These are phyloP conservation scores for Seira sanloemensis DNA, from an alignment of 2,888 invertebrate species.

Conservation along the genomic window DNA sequence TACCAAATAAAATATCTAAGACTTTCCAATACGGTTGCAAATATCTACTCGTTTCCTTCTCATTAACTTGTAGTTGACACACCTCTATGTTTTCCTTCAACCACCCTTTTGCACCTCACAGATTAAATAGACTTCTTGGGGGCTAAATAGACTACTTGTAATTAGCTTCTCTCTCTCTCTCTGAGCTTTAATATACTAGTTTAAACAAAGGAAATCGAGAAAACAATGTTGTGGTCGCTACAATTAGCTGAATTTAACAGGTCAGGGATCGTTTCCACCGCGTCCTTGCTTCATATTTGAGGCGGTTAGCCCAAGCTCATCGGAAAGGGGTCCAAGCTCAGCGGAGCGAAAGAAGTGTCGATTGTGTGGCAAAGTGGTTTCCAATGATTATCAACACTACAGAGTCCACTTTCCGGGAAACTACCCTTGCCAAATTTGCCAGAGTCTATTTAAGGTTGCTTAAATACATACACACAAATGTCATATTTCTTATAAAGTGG, in stretches of 20 bases:
- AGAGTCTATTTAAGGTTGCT: constrained; percentile 62
- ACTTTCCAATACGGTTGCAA: too few relatives aligned
- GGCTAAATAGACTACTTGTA: constrained; percentile 43
- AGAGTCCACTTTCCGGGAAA: constrained; percentile 55
- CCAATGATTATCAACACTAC: constrained; percentile 74
- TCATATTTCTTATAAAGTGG: constrained; percentile 5
- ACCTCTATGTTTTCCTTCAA: too few relatives aligned
- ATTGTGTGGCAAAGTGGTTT: constrained; percentile 75
- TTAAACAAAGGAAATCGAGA: constrained; percentile 39
- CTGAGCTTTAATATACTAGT: constrained; percentile 27
- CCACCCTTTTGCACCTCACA: constrained; percentile 58
- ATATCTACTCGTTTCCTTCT: too few relatives aligned
- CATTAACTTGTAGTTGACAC: too few relatives aligned
- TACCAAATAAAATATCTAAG: too few relatives aligned
- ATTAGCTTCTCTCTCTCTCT: constrained; percentile 2
- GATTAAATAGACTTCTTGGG: constrained; percentile 53
- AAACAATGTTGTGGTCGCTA: constrained; percentile 57
- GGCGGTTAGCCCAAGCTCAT: constrained; percentile 65
- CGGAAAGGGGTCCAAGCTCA: constrained; percentile 59
- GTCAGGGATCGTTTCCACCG: constrained; percentile 69
- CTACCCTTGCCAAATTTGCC: constrained; percentile 68
- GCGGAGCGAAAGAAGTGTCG: constrained; percentile 74
- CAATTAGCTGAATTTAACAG: constrained; percentile 62
- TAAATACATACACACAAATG: too few relatives aligned
- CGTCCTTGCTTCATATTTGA: constrained; percentile 72